Evolutionary conservation across 2,888 invertebrate genomes (phyloP).

Genomic region (Hemicrepidius hirtus): DNA sequence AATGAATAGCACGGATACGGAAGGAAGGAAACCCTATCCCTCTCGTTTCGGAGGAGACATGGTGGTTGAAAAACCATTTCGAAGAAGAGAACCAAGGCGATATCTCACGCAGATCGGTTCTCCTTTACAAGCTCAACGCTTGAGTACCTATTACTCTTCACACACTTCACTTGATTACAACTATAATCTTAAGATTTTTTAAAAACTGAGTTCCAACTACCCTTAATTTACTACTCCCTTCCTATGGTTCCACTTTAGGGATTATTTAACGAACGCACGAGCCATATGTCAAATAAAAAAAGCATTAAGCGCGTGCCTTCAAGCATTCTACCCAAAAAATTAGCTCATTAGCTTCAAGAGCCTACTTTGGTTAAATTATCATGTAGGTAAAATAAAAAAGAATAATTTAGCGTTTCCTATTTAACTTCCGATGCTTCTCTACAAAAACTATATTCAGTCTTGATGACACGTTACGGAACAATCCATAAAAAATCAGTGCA

Average conservation of each 20-base stretch:
- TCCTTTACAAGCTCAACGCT: conserved; percentile 29
- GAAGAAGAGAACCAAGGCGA: conserved; percentile 60
- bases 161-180: background rate
- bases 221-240: background rate
- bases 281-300: background rate
- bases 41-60: conserved; percentile 66
- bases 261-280: conserved; percentile 10
- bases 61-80: conserved; percentile 64
- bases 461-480: conserved; percentile 23
- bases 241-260: background rate
- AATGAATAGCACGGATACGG: conserved; percentile 64
- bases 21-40: conserved; percentile 68
- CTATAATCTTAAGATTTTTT: too few relatives aligned
- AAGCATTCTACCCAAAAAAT: conserved; percentile 2
- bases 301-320: conserved; percentile 6
- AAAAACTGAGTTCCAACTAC: background rate
- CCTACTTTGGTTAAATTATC: conserved; percentile 16
- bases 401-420: conserved; percentile 36
- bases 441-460: conserved; percentile 28
- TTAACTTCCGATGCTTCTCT: conserved; percentile 27
- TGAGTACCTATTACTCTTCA: conserved; percentile 37
- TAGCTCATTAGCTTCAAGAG: conserved; percentile 11
- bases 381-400: background rate
- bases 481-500: conserved; percentile 40
- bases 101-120: conserved; percentile 69